Evolutionary conservation across 1,140 invertebrate species (phyloP), one percentile per base, ranked within the genome.

Genomic region (Planococcus citri): DNA sequence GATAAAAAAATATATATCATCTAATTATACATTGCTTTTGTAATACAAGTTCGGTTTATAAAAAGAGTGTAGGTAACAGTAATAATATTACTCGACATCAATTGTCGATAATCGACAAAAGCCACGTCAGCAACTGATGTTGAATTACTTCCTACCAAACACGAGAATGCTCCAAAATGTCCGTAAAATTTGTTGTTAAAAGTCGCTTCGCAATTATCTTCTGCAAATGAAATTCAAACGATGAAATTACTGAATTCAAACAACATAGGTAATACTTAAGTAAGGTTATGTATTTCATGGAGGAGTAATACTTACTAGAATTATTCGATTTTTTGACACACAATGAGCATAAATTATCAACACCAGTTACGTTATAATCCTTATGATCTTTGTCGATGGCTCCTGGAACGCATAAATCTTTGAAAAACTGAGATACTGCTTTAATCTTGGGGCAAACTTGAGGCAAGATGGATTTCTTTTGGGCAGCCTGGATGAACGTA

Each of bases 171-270:
- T 12, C 86, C 86, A 37, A 82, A 79, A 77, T 86, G 85, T 0
- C 87, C 87, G 74, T 84, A 88, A 78, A 82, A 90, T 67, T 73
- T 70, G 75, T 86, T 86, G 0, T 74, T 76, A 12, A 20, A 0
- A 73, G 80, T 78, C 4, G 78, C 79, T 20, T 77, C 74, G 68
- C 82, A 82, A 0, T 68, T 58, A 64, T 70, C 73, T 73, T 68
- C 41, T 71, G 58, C 75, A 71, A 73, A 79, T 0, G 74, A n/a
- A n/a, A n/a, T n/a, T n/a, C n/a, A n/a, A n/a, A n/a, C n/a, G n/a
- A n/a, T n/a, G n/a, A n/a, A 69, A n/a, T n/a, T n/a, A n/a, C n/a
- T n/a, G n/a, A n/a, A n/a, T n/a, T n/a, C n/a, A n/a, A n/a, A n/a
- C n/a, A n/a, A n/a, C n/a, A n/a, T n/a, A n/a, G n/a, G n/a, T n/a